Base-by-base conservation (phyloP, 2,797 vertebrate genomes). In the Sebastes matsubarae region DNA sequence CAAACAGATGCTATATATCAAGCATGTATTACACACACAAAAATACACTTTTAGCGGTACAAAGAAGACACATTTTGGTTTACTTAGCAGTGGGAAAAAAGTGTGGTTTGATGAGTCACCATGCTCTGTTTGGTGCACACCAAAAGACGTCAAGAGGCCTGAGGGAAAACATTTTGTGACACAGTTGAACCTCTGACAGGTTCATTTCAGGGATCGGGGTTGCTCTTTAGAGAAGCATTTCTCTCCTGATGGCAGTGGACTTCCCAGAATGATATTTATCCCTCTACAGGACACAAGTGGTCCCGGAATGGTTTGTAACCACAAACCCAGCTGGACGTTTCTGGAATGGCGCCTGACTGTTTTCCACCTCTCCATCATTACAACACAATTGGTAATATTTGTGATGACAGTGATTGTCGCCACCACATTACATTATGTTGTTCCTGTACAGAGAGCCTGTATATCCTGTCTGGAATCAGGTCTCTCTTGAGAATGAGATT, bases 101-200 rank as follows among this genome's bases (percentile, higher is more conserved):
- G n/a, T 63, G 14, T 14, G 10, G 30, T 72, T 57, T 63, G 25
- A 29, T 79, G 66, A 79, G 57, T 87, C 81, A 80, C 22, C 2
- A 0, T 30, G 24, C 8, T 74, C 16, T 70, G 8, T 75, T 32
- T 36, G 46, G 36, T 52, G n/a, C 5, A 38, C 29, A 52, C 9
- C 34, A 54, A 59, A 59, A 30, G 8, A 29, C 16, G 24, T 13
- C 11, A 61, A 68, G 30, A 66, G 50, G 36, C 68, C 36, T 11
- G 18, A 52, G n/a, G 13, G 27, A 50, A 46, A 50, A 71, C n/a
- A 30, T 50, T 57, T 75, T 54, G 14, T 22, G 27, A 32, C 50
- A 68, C 6, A 65, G 32, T 65, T 81, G 67, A 75, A 64, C 18
- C 54, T 38, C 46, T 20, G 32, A 63, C n/a, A 24, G 7, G 68